Conservation (phyloP, 1,140 invertebrate species). For the Tetramorium simillimum region DNA sequence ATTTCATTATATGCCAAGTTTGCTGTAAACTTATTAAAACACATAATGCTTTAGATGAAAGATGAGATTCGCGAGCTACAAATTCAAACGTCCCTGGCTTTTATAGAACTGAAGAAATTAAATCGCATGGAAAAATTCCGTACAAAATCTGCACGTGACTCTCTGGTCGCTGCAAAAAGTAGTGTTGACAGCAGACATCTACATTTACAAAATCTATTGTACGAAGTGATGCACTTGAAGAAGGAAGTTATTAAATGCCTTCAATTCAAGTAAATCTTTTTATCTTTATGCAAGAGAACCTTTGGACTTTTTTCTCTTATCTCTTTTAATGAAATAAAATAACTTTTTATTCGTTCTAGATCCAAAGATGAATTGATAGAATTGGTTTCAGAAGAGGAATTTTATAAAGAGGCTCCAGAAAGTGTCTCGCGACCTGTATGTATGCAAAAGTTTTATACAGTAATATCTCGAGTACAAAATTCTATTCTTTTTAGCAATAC, state of each 20-base stretch:
- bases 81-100: conserved; percentile 90
- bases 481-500: not conserved
- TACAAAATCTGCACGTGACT: conserved; percentile 92
- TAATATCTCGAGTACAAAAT: not conserved
- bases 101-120: conserved; percentile 94
- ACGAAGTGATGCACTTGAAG: conserved; percentile 96
- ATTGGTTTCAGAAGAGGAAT: conserved; percentile 93
- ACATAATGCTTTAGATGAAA: conserved; percentile 84
- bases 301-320: not conserved
- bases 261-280: conserved; percentile 92
- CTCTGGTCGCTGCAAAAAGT: conserved; percentile 91
- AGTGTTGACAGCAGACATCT: conserved; percentile 96
- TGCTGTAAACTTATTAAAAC: conserved; percentile 12
- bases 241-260: conserved; percentile 97
- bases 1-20: not conserved
- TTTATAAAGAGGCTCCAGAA: conserved; percentile 93
- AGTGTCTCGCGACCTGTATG: conserved; percentile 89
- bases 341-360: conserved; percentile 84
- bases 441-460: conserved; percentile 8
- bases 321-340: conserved; percentile 27
- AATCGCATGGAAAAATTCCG: conserved; percentile 96
- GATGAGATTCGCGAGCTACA: conserved; percentile 88
- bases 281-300: conserved; percentile 7
- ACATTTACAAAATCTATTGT: conserved; percentile 97
- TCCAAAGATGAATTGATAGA: conserved; percentile 98